Conservation (phyloP, 2,888 invertebrate species). For the Chaitophorus viminalis region DNA sequence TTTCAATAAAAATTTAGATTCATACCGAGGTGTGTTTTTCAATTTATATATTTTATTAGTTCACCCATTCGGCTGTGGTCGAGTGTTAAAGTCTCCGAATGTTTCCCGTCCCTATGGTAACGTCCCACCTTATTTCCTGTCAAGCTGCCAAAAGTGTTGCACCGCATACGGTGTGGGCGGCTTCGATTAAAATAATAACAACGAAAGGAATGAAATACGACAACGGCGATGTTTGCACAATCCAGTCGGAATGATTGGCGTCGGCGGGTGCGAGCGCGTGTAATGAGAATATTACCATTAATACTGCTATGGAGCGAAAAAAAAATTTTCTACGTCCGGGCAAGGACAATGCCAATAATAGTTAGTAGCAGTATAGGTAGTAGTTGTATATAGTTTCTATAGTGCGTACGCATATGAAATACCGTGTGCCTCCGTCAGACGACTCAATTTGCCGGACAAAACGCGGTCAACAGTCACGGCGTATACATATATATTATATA, state of each 20-base stretch:
- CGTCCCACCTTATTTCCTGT: constrained; percentile 16
- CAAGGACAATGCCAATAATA: constrained; percentile 33
- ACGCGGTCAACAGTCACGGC: constrained; percentile 45
- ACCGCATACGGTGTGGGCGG: background rate
- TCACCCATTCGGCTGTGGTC: background rate
- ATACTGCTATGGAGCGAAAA: background rate
- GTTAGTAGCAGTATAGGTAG: background rate
- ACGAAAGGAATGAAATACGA: background rate
- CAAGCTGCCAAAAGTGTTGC: background rate
- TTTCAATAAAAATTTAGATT: background rate
- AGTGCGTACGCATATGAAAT: background rate
- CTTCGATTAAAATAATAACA: constrained; percentile 26
- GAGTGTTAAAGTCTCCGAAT: background rate
- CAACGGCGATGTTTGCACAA: constrained; percentile 18
- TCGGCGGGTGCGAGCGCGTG: constrained; percentile 5
- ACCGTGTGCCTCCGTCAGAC: background rate
- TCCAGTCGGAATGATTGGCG: constrained; percentile 30
- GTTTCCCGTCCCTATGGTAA: background rate
- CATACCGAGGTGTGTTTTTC: background rate
- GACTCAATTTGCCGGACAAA: constrained; percentile 45
- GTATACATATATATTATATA: background rate
- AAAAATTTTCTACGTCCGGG: background rate
- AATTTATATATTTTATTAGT: no score
- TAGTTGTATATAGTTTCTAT: background rate
- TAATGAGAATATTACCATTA: background rate